A percentile compares a stretch with the other conserved stretches of the same genome.
These are phyloP conservation scores for Quadroppia sp. DNA, from an alignment of 2,888 invertebrate species.

Conservation along the genomic window DNA sequence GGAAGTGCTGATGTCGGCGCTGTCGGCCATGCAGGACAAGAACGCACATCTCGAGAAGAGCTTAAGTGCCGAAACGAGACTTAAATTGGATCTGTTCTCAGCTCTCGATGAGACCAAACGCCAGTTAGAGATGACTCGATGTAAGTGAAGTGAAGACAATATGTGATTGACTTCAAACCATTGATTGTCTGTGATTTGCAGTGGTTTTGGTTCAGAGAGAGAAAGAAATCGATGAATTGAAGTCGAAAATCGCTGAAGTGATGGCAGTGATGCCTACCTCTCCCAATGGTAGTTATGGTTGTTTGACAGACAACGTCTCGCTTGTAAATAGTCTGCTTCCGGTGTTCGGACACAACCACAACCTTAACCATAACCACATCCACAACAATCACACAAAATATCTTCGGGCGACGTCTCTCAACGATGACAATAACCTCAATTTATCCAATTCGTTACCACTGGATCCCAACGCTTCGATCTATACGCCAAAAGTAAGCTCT, in stretches of 20 bases:
- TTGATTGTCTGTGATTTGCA: slow-evolving; percentile 54
- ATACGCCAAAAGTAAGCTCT: slow-evolving; percentile 67
- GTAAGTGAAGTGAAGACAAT: slow-evolving; percentile 55
- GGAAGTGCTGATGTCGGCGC: slow-evolving; percentile 72
- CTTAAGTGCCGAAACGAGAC: slow-evolving; percentile 90
- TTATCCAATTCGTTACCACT: slow-evolving; percentile 58
- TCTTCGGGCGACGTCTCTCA: background rate
- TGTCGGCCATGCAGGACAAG: slow-evolving; percentile 80
- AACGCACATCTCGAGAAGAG: slow-evolving; percentile 86
- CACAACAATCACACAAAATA: slow-evolving; percentile 22
- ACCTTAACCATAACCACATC: too few species aligned
- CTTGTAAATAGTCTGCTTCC: slow-evolving; percentile 23
- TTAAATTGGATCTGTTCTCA: slow-evolving; percentile 95
- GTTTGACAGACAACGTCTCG: slow-evolving; percentile 1
- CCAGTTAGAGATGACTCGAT: slow-evolving; percentile 77
- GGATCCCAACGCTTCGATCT: slow-evolving; percentile 86
- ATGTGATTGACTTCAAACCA: background rate
- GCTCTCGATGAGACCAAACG: slow-evolving; percentile 93
- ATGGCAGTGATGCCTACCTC: slow-evolving; percentile 76
- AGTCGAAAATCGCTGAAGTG: slow-evolving; percentile 84
- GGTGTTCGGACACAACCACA: slow-evolving; percentile 2
- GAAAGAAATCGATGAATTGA: slow-evolving; percentile 83
- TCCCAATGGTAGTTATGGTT: slow-evolving; percentile 17
- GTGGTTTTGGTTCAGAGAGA: slow-evolving; percentile 77
- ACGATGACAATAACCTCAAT: slow-evolving; percentile 21